Percentiles rank a stretch among this genome's conserved stretches.
phyloP scores from a whole-genome alignment of 1,140 invertebrate genomes.

The Zophobas morio region DNA sequence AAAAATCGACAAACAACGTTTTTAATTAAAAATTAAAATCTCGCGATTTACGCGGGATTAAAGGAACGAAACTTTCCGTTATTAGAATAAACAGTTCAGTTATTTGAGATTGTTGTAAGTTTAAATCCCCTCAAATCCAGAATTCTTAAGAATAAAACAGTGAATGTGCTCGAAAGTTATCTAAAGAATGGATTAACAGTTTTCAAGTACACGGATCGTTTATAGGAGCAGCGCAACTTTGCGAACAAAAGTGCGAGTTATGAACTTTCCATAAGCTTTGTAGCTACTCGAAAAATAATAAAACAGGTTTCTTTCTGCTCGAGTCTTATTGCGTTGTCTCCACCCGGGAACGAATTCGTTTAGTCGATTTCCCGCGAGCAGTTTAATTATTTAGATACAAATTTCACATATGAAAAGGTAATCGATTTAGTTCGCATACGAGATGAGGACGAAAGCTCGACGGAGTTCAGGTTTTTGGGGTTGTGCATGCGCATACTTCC shows the following conservation, averaged over 20 bases:
- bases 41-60: no score
- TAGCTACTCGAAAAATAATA: conserved; percentile 30
- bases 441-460: conserved; percentile 9
- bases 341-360: neutral
- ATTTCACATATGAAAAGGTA: conserved; percentile 25
- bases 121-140: conserved; percentile 9
- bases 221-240: conserved; percentile 20
- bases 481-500: conserved; percentile 23
- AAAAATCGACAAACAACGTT: no score
- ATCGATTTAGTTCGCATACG: conserved; percentile 17
- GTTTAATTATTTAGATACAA: conserved; percentile 28
- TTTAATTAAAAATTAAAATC: no score
- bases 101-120: conserved; percentile 17
- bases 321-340: conserved; percentile 19
- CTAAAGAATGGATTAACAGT: conserved; percentile 37
- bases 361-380: conserved; percentile 2
- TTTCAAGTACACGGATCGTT: conserved; percentile 39
- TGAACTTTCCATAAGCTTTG: conserved; percentile 26
- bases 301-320: neutral
- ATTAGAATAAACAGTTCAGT: conserved; percentile 2
- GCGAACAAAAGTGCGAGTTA: conserved; percentile 34
- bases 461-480: conserved; percentile 28
- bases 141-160: conserved; percentile 11
- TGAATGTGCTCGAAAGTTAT: conserved; percentile 25
- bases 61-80: neutral